A percentile compares a stretch with the other conserved stretches of the same genome.
phyloP scores from a whole-genome alignment of 2,888 invertebrate genomes.

The Stenurella melanura region DNA sequence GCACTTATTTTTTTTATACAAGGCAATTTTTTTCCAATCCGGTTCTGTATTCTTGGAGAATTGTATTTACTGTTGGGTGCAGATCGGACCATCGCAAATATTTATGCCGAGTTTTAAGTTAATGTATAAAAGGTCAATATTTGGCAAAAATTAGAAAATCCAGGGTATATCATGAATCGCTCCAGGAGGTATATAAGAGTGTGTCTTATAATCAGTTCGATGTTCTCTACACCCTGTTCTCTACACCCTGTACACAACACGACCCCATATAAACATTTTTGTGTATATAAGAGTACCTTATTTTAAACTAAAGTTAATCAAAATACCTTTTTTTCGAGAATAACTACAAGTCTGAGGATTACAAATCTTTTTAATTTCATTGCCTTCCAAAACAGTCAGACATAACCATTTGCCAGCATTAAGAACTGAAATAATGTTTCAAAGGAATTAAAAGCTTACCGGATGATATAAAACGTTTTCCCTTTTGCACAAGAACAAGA shows the following conservation, averaged over 20 bases:
- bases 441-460: conserved; percentile 67
- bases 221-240: no score
- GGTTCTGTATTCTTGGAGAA: no score
- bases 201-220: no score
- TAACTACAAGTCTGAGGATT: conserved; percentile 54
- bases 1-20: no score
- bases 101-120: no score
- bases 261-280: conserved; percentile 5
- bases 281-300: neutral
- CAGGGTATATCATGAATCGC: no score
- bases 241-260: neutral
- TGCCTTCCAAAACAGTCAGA: conserved; percentile 63
- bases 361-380: conserved; percentile 59
- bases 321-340: conserved; percentile 53
- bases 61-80: no score
- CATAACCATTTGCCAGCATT: conserved; percentile 60
- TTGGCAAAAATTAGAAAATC: no score
- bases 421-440: conserved; percentile 74
- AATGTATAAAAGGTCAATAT: no score
- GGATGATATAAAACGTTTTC: conserved; percentile 70
- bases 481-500: conserved; percentile 72
- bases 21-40: no score
- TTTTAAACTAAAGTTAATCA: conserved; percentile 8
- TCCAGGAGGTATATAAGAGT: no score
- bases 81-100: no score